Base-by-base conservation (phyloP, 1,140 invertebrate species). In the Charaxes varanes region DNA sequence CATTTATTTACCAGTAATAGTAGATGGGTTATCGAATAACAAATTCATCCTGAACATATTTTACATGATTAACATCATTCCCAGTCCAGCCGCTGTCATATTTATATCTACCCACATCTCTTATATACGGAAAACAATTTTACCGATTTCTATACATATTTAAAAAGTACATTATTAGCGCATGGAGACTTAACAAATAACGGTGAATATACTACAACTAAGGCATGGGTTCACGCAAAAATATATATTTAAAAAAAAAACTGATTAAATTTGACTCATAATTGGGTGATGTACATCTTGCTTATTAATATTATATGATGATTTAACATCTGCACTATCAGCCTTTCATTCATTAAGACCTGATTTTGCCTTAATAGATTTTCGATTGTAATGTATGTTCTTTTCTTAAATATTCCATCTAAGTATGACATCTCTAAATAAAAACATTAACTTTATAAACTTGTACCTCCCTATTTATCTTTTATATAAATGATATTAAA, bases 181-280 rank as follows among this genome's bases (percentile, higher is more conserved):
- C 21, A 33, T 18, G 6, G 33, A 12, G 7, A 26, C 23, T 35
- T 23, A 23, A 34, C 10, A 34, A 23, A 21, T 34, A 35, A 24
- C 23, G 24, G 24, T 7, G 14, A 31, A 11, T 15, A 13, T 8
- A 23, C 15, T 41, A 15, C 5, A 38, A 44, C 44, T 47, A 47
- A 47, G 44, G 44, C 26, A 47, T 40, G n/a, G 34, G n/a, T 19
- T 42, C 47, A 51, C 47, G 41, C 47, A 15, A 17, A 33, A 33
- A 35, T 40, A 44, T 35, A 38, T 46, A 49, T 30, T 30, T 32
- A 34, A 38, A 23, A 49, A 41, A 49, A 49, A 43, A 38, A 31
- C 35, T 31, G 21, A 38, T 22, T 27, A 26, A 18, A 21, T 21
- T 21, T 21, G 18, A 0, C 6, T 6, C 4, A n/a, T n/a, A n/a